Conservation (phyloP, 1,140 invertebrate genomes). For the Lethrus apterus region DNA sequence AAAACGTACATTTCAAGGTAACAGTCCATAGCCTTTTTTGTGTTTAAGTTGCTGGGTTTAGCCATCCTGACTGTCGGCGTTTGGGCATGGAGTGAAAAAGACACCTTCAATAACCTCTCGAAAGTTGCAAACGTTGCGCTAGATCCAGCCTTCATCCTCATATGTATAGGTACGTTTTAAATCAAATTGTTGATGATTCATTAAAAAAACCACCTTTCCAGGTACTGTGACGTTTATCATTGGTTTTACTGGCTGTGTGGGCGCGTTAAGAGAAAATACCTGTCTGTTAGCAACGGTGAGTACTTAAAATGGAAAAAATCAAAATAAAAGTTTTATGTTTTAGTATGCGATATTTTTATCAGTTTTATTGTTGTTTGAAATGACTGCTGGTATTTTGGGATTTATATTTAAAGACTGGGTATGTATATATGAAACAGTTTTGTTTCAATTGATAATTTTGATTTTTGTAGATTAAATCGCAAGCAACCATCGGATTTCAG, state of each 20-base stretch:
- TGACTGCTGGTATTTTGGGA: constrained; percentile 83
- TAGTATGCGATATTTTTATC: constrained; percentile 92
- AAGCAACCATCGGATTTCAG: constrained; percentile 85
- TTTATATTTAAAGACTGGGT: constrained; percentile 98
- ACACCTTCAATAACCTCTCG: constrained; percentile 88
- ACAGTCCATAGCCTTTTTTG: constrained; percentile 18
- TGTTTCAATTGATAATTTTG: background rate
- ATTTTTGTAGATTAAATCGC: constrained; percentile 71
- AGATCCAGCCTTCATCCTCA: constrained; percentile 92
- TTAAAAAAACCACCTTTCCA: constrained; percentile 37
- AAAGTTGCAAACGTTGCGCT: constrained; percentile 83
- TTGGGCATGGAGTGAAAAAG: constrained; percentile 97
- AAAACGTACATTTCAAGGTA: constrained; percentile 35
- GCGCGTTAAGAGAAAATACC: constrained; percentile 83
- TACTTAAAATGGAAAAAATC: constrained; percentile 24
- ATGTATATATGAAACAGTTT: constrained; percentile 38
- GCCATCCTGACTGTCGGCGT: constrained; percentile 81
- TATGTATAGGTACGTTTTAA: constrained; percentile 68
- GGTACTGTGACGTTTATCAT: constrained; percentile 88
- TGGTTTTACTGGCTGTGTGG: constrained; percentile 95
- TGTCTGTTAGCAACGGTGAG: constrained; percentile 81
- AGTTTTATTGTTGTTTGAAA: constrained; percentile 80
- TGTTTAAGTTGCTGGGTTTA: constrained; percentile 74
- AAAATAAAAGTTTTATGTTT: constrained; percentile 41
- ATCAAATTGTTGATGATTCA: background rate